Conservation (phyloP, 2,113 vertebrate genomes). For the Otocyon megalotis region DNA sequence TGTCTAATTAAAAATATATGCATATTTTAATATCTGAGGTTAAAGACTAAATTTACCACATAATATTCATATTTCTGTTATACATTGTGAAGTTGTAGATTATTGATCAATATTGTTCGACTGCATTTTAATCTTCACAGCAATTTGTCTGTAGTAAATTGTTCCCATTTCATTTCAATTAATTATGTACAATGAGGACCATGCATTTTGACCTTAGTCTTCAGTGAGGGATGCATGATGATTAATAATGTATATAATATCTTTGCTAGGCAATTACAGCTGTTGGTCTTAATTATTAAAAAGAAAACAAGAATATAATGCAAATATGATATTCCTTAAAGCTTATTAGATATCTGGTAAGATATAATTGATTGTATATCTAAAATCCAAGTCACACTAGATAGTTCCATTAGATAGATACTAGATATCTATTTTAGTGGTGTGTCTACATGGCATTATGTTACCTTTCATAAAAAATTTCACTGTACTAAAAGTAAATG, state of each 20-base stretch:
- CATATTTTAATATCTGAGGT: not conserved
- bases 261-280: not conserved
- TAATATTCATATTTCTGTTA: not conserved
- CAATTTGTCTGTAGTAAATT: conserved; percentile 33
- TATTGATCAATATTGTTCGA: not conserved
- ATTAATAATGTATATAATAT: not conserved
- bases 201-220: not conserved
- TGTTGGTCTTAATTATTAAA: conserved; percentile 8
- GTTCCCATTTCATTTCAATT: conserved; percentile 54
- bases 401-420: not conserved
- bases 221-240: not conserved
- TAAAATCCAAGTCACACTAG: not conserved
- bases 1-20: not conserved
- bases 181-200: not conserved
- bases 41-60: not conserved
- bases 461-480: not conserved
- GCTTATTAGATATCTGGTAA: not conserved
- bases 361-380: not conserved
- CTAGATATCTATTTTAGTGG: not conserved
- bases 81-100: not conserved
- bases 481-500: not conserved
- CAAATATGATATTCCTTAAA: not conserved
- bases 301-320: not conserved
- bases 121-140: conserved; percentile 8
- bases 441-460: not conserved